These are phyloP conservation scores for Amphipyra tragopoginis DNA, from an alignment of 2,888 invertebrate species.

Conservation along the genomic window DNA sequence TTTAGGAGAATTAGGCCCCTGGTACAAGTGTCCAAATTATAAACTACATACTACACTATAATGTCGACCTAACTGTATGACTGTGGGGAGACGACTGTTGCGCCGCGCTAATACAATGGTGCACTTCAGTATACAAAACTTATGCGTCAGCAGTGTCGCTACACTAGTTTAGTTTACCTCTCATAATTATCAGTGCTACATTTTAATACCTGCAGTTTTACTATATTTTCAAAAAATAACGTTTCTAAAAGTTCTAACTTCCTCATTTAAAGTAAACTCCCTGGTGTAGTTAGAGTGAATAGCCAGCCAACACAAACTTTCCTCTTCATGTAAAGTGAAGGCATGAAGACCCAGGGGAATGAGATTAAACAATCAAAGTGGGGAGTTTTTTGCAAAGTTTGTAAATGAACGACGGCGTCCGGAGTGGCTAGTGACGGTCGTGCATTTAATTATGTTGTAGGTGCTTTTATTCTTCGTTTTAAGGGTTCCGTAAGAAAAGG, in stretches of 20 bases:
- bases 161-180: not conserved
- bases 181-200: not conserved
- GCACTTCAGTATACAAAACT: too few species aligned
- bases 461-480: not conserved
- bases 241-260: constrained; percentile 1
- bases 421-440: not conserved
- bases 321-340: constrained; percentile 18
- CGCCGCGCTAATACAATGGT: too few species aligned
- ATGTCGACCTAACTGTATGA: too few species aligned
- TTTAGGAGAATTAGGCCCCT: too few species aligned
- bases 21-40: too few species aligned
- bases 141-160: too few species aligned
- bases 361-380: constrained; percentile 38
- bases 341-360: constrained; percentile 19
- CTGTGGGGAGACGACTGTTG: too few species aligned
- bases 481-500: too few species aligned
- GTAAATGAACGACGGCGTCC: constrained; percentile 13
- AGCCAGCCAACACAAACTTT: constrained; percentile 25
- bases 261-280: not conserved
- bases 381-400: constrained; percentile 13
- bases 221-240: not conserved
- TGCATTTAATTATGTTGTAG: constrained; percentile 5
- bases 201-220: not conserved
- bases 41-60: too few species aligned
- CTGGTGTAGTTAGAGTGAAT: constrained; percentile 11